phyloP scores from a whole-genome alignment of 2,888 invertebrate genomes.

The Hydrotaea cyrtoneurina region DNA sequence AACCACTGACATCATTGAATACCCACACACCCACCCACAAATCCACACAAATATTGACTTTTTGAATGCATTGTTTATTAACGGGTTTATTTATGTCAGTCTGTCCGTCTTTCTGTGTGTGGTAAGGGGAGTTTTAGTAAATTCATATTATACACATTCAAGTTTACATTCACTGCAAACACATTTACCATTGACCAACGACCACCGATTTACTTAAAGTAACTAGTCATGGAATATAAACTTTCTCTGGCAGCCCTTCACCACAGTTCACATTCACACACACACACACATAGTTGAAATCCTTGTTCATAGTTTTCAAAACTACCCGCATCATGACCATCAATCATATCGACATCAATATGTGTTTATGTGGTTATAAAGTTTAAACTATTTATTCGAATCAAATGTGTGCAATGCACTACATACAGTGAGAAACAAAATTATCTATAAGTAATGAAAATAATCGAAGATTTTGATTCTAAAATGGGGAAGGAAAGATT shows the following conservation, averaged over 20 bases:
- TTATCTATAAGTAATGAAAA: no score
- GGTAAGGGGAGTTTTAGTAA: no score
- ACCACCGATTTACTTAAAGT: no score
- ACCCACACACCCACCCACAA: neutral
- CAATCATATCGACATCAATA: neutral
- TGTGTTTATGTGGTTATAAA: slow-evolving; percentile 12
- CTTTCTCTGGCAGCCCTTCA: neutral
- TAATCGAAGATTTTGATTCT: no score
- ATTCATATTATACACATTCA: neutral
- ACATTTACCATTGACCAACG: neutral
- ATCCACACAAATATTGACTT: neutral
- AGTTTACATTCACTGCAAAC: neutral
- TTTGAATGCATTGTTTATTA: slow-evolving; percentile 12
- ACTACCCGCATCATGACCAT: neutral
- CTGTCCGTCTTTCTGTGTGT: neutral
- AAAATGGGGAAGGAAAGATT: no score
- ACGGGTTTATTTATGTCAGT: neutral
- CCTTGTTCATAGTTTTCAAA: no score
- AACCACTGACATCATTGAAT: neutral
- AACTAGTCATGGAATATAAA: no score
- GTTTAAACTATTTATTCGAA: slow-evolving; percentile 6
- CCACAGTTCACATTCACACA: no score
- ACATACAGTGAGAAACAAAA: no score
- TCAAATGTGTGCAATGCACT: neutral
- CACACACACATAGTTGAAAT: neutral